Conservation (phyloP, 2,113 vertebrate species). For the Chionodraco myersi region DNA sequence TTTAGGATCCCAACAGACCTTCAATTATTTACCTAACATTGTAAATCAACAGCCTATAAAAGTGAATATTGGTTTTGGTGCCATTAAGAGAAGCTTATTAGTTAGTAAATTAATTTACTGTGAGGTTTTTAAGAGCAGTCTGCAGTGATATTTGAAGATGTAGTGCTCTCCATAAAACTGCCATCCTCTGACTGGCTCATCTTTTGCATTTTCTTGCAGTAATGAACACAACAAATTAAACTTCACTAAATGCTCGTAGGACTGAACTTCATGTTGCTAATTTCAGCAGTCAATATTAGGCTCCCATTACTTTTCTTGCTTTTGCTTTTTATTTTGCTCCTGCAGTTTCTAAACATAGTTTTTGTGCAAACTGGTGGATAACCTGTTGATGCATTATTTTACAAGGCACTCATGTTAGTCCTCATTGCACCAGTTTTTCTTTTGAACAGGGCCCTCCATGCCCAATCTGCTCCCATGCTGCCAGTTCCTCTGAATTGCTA, state of each 20-base stretch:
- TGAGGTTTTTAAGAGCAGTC: background rate
- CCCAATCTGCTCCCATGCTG: constrained; percentile 28
- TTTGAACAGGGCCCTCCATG: background rate
- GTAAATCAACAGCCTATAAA: constrained; percentile 14
- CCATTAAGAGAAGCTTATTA: background rate
- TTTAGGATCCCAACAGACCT: background rate
- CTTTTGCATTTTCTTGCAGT: background rate
- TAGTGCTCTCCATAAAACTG: background rate
- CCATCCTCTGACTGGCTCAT: background rate
- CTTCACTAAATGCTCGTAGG: constrained; percentile 14
- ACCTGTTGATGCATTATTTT: constrained; percentile 31
- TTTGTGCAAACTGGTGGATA: constrained; percentile 20
- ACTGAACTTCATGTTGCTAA: constrained; percentile 10
- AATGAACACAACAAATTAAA: constrained; percentile 19
- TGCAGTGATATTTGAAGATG: background rate
- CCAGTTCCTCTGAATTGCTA: constrained; percentile 11
- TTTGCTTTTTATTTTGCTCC: background rate
- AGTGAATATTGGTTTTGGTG: constrained; percentile 10
- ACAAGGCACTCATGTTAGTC: background rate
- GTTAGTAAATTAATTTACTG: constrained; percentile 21
- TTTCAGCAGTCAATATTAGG: background rate
- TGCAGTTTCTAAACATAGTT: background rate
- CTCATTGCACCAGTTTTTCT: constrained; percentile 17
- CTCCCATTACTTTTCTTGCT: background rate
- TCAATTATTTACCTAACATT: background rate